Evolutionary conservation across 2,797 vertebrate species (phyloP).

Genomic region (Melanotaenia pygmaea): DNA sequence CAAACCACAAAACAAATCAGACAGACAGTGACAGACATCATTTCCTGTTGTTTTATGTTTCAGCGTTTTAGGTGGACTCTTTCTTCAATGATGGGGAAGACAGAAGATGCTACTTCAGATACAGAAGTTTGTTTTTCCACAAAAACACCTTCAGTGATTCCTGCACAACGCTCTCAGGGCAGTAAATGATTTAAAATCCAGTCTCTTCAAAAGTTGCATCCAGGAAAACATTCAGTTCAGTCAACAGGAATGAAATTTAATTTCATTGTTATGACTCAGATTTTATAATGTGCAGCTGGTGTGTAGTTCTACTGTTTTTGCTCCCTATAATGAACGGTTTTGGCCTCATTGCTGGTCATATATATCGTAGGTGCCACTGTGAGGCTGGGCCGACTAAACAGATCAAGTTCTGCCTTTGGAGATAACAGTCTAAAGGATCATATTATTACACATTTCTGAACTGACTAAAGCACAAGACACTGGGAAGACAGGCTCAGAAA

Average conservation of each 20-base stretch:
- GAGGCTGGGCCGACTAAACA: not conserved
- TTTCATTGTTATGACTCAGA: not conserved
- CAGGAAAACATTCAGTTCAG: constrained; percentile 30
- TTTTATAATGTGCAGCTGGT: constrained; percentile 2
- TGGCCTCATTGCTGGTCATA: not conserved
- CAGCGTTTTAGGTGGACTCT: constrained; percentile 2
- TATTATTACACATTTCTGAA: not conserved
- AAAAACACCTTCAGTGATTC: constrained; percentile 24
- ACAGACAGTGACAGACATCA: too few species aligned
- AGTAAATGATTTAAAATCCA: not conserved
- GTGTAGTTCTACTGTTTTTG: not conserved
- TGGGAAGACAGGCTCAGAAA: constrained; percentile 7
- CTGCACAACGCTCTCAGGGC: not conserved
- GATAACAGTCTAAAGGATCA: not conserved
- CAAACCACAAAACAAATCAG: not conserved
- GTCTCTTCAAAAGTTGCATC: not conserved
- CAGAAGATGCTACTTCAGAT: constrained; percentile 17
- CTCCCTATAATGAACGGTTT: constrained; percentile 11
- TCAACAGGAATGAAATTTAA: not conserved
- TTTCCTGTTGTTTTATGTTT: not conserved
- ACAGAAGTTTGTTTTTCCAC: constrained; percentile 7
- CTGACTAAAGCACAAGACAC: constrained; percentile 11
- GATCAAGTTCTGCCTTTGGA: not conserved
- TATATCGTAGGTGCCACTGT: not conserved
- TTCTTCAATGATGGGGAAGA: constrained; percentile 20